A percentile compares a stretch with the other conserved stretches of the same genome.
phyloP scores from a whole-genome alignment of 2,113 vertebrate genomes.

The Oryzias curvinotus region DNA sequence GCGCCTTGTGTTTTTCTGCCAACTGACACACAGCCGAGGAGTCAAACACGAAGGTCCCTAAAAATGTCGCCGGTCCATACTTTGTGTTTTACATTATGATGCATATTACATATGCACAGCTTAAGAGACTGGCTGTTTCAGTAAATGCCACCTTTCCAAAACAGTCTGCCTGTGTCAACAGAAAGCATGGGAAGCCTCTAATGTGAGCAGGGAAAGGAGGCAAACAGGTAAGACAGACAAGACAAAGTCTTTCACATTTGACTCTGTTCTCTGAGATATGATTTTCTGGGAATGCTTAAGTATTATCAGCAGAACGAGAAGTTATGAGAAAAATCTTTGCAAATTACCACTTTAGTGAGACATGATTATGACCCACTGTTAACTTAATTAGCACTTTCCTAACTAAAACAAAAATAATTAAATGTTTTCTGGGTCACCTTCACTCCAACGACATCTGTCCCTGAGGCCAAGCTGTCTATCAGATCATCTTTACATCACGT shows the following conservation, averaged over 20 bases:
- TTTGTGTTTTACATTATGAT: conserved; percentile 10
- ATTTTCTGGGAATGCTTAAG: no score
- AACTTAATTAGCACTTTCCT: no score
- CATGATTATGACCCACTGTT: no score
- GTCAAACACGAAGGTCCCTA: conserved; percentile 52
- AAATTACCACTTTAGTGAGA: no score
- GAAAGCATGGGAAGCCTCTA: conserved; percentile 3
- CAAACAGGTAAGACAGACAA: conserved; percentile 1
- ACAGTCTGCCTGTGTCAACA: background rate
- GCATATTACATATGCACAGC: conserved; percentile 21
- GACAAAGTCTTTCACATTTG: conserved; percentile 12
- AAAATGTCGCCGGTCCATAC: conserved; percentile 28
- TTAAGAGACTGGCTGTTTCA: conserved; percentile 30
- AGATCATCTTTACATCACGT: no score
- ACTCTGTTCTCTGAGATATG: background rate
- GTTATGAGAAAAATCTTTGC: no score
- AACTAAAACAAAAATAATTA: no score
- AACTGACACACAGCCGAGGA: conserved; percentile 49
- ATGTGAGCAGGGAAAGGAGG: conserved; percentile 5
- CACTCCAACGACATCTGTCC: background rate
- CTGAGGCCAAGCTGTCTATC: background rate
- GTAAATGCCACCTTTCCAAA: conserved; percentile 26
- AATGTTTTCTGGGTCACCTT: background rate
- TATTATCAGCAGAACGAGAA: no score
- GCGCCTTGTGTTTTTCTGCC: conserved; percentile 65